phyloP scores from a whole-genome alignment of 1,140 invertebrate genomes.

The Diprion similis region DNA sequence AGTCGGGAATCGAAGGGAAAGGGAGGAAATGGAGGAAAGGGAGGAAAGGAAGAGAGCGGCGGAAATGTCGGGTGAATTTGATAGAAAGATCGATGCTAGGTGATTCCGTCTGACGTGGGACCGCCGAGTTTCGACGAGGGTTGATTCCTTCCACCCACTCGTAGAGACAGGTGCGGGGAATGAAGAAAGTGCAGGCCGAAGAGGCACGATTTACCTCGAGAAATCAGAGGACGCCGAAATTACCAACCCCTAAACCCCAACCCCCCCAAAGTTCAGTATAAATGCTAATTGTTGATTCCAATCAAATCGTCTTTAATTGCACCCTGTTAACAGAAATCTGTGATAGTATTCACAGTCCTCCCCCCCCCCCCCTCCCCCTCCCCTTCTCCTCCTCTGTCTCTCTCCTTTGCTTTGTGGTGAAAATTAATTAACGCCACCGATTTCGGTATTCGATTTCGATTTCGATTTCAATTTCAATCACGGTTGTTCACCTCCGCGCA shows the following conservation, averaged over 20 bases:
- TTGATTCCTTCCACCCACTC: not conserved
- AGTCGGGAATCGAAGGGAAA: too few species aligned
- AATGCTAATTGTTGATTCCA: not conserved
- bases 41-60: too few species aligned
- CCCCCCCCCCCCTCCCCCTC: too few species aligned
- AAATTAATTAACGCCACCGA: not conserved
- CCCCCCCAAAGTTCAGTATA: not conserved
- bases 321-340: constrained; percentile 1
- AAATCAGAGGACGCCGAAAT: too few species aligned
- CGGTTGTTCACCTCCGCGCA: not conserved
- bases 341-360: not conserved
- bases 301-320: constrained; percentile 1
- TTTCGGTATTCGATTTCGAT: not conserved
- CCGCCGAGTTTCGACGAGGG: not conserved
- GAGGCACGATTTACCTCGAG: too few species aligned
- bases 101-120: not conserved
- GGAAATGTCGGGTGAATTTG: not conserved
- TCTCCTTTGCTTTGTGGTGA: not conserved
- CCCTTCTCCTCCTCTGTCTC: not conserved
- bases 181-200: too few species aligned
- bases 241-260: too few species aligned
- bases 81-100: constrained; percentile 3
- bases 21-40: too few species aligned
- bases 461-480: not conserved
- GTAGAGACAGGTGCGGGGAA: too few species aligned